A percentile compares a stretch with the other conserved stretches of the same genome.
Evolutionary conservation across 2,113 vertebrate genomes (phyloP).

Genomic region (Myotis davidii): DNA sequence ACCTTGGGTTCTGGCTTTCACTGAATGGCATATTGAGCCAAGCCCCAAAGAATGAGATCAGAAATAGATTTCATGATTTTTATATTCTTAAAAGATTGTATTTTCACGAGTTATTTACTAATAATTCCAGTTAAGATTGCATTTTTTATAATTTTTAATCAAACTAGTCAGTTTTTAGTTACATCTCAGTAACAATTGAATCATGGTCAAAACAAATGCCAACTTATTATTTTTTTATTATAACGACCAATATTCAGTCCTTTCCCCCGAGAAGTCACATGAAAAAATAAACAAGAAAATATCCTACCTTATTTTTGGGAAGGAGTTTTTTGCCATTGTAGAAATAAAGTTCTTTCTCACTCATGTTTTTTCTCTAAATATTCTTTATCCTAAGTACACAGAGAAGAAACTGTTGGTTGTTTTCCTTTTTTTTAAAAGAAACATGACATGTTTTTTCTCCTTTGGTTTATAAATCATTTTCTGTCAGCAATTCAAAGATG

Average conservation of each 20-base stretch:
- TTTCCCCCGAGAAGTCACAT: too few species aligned
- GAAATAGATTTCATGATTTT: neutral
- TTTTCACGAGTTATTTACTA: neutral
- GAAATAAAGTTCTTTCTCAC: neutral
- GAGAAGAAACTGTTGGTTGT: neutral
- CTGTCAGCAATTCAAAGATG: neutral
- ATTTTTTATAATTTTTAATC: neutral
- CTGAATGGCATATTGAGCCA: neutral
- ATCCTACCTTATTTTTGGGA: neutral
- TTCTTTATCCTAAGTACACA: neutral
- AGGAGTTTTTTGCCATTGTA: neutral
- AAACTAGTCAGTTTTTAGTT: neutral
- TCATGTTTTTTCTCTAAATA: neutral
- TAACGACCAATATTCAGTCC: too few species aligned
- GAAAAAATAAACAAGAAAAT: neutral
- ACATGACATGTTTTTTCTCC: neutral
- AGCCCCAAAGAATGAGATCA: neutral
- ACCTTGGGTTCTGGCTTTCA: neutral
- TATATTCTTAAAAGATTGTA: neutral
- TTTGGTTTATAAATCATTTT: conserved; percentile 2
- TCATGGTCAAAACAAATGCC: neutral
- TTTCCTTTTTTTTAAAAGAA: neutral
- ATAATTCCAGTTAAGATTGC: neutral
- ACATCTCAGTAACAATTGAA: neutral
- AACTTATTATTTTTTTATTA: neutral